Evolutionary conservation across 2,797 vertebrate genomes (phyloP), one percentile per base, ranked within the genome.

Genomic region (Pipistrellus kuhlii): DNA sequence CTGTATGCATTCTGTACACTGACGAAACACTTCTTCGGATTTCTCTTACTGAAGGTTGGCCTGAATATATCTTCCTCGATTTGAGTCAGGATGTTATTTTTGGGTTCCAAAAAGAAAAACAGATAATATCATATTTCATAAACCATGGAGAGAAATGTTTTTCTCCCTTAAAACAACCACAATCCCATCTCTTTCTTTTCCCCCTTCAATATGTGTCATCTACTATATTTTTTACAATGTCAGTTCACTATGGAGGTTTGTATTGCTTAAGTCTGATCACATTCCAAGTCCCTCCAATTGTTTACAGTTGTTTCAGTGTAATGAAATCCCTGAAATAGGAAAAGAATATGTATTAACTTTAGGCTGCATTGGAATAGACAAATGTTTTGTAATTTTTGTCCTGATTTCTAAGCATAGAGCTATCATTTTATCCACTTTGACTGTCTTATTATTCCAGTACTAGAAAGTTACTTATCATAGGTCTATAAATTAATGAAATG

Each of bases 81-180:
- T 76, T 92, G 69, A 21, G 6, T 94, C 27, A 76, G 44, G 25
- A 35, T 53, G 90, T 88, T 94, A 64, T 89, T 41, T 62, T 0
- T 44, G 14, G 32, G 5, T 73, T 51, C 57, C 7, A 64, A 12
- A 87, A 38, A 73, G 6, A n/a, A 88, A 92, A 92, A 6, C 2
- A 76, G 55, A 88, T 97, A 53, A 84, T 30, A 81, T 85, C 23
- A 73, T 78, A 81, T 85, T 87, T 78, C 66, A 23, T 32, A 69
- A 41, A 85, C 25, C 38, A 15, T 27, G 30, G 95, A 30, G 12
- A 41, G 84, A 75, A 17, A 8, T 91, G 23, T 35, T 77, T 83
- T 88, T 90, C 35, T 94, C 10, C 23, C 8, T 85, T 82, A 69
- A 66, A 85, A 73, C 11, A 69, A 57, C 27, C 30, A 64, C 76